Conservation (phyloP, 2,113 vertebrate genomes). For the Axis porcinus region DNA sequence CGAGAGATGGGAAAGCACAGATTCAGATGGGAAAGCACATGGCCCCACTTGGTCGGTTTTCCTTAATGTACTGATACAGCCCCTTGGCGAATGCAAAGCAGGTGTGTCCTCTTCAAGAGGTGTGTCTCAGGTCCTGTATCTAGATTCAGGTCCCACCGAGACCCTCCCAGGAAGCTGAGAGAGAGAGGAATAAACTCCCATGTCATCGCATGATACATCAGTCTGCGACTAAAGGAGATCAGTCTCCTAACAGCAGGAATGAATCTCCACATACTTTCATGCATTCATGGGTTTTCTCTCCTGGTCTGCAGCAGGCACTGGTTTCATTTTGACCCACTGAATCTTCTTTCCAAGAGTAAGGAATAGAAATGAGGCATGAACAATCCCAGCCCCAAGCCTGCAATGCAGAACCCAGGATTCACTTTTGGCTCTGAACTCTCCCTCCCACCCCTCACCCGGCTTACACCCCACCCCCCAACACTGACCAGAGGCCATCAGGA, state of each 20-base stretch:
- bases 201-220: background rate
- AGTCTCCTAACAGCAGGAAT: background rate
- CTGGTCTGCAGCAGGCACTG: background rate
- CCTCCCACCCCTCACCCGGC: background rate
- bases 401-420: background rate
- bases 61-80: background rate
- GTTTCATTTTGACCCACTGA: background rate
- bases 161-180: background rate
- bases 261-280: background rate
- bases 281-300: background rate
- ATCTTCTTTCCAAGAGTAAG: background rate
- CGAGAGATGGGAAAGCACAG: background rate
- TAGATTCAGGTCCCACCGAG: background rate
- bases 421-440: background rate
- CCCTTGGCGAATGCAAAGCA: background rate
- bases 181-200: background rate
- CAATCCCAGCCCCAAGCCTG: background rate
- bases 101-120: background rate
- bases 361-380: background rate
- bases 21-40: background rate
- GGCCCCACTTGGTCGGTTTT: background rate
- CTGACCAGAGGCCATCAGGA: background rate
- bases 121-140: background rate
- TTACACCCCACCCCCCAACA: background rate
- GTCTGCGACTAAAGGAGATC: background rate